phyloP scores from a whole-genome alignment of 35 echinoderm and acorn worm species.

The Ophiothrix spiculata region DNA sequence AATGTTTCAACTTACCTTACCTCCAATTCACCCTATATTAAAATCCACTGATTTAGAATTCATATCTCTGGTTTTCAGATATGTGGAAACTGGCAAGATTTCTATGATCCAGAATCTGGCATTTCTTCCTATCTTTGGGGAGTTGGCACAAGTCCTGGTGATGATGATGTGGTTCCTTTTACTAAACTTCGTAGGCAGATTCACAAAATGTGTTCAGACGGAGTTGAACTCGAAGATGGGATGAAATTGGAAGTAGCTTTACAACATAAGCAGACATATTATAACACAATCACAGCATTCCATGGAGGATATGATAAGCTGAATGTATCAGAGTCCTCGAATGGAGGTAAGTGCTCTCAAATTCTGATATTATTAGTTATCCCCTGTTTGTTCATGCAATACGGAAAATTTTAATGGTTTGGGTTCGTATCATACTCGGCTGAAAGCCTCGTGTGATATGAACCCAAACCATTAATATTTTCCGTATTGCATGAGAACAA shows the following conservation, averaged over 20 bases:
- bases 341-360: conserved; percentile 30
- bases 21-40: too few relatives aligned
- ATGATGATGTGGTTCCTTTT: neutral
- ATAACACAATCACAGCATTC: conserved; percentile 22
- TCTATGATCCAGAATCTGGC: conserved; percentile 30
- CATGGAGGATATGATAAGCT: conserved; percentile 46
- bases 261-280: conserved; percentile 27
- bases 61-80: neutral
- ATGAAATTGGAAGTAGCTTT: neutral
- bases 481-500: too few relatives aligned
- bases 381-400: too few relatives aligned
- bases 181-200: conserved; percentile 1
- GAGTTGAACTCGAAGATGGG: neutral
- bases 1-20: too few relatives aligned
- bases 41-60: neutral
- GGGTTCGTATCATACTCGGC: too few relatives aligned
- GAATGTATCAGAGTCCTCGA: conserved; percentile 24
- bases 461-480: too few relatives aligned
- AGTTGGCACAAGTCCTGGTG: conserved; percentile 19
- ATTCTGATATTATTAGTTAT: too few relatives aligned
- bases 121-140: conserved; percentile 35
- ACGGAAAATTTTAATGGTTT: too few relatives aligned
- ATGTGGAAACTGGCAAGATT: conserved; percentile 51
- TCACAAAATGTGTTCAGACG: neutral
- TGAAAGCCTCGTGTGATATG: too few relatives aligned